Evolutionary conservation across 2,797 vertebrate species (phyloP).

Genomic region (Mormyrops boulengeri): DNA sequence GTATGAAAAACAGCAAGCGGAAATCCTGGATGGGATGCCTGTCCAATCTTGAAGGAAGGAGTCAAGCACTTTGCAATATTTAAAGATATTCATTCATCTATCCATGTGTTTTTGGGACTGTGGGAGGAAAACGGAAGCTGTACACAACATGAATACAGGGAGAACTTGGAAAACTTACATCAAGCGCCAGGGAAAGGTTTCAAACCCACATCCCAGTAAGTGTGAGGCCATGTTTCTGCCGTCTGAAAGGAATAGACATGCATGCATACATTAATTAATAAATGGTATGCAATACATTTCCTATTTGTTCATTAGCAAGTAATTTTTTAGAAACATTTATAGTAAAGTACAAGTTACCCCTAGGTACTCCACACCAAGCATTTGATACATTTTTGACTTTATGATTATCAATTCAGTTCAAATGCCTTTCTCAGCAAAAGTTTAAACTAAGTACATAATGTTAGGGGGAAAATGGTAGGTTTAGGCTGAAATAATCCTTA

Average conservation of each 20-base stretch:
- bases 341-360: neutral
- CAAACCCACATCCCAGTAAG: neutral
- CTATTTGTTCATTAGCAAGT: neutral
- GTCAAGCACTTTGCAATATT: neutral
- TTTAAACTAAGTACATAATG: neutral
- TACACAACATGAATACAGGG: neutral
- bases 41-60: neutral
- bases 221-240: neutral
- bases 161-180: neutral
- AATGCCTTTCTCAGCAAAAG: neutral
- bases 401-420: neutral
- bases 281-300: neutral
- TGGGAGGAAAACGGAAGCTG: neutral
- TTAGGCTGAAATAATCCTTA: neutral
- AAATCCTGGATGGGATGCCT: neutral
- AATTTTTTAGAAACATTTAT: neutral
- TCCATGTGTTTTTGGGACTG: neutral
- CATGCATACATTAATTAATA: neutral
- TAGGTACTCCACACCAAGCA: neutral
- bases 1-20: neutral
- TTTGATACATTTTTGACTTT: neutral
- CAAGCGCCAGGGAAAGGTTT: neutral
- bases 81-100: neutral
- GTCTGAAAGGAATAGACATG: neutral
- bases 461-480: neutral